These are phyloP conservation scores for Megalops cyprinoides DNA, from an alignment of 2,797 vertebrate species.

Conservation along the genomic window DNA sequence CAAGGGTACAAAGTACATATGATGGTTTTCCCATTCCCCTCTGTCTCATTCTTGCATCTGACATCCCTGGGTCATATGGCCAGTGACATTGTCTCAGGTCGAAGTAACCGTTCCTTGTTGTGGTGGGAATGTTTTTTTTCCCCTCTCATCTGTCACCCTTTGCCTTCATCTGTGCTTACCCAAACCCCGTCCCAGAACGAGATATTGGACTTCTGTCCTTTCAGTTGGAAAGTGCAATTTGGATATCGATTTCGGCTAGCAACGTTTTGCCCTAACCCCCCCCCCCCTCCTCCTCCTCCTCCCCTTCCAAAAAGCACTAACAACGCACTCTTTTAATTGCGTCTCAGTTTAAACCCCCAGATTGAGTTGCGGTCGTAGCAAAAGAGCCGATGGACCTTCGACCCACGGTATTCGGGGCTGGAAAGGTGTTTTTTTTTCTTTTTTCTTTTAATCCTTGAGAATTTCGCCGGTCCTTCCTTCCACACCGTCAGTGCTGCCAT, in stretches of 20 bases:
- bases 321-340: neutral
- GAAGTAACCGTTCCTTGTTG: constrained; percentile 1
- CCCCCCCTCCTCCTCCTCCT: neutral
- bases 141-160: constrained; percentile 50
- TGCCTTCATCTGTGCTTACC: constrained; percentile 48
- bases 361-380: too few species aligned
- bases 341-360: too few species aligned
- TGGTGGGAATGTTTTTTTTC: constrained; percentile 21
- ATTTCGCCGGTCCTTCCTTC: constrained; percentile 76
- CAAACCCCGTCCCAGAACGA: neutral
- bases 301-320: neutral
- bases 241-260: neutral
- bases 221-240: neutral
- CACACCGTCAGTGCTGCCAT: constrained; percentile 60
- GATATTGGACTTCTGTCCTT: neutral
- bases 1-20: constrained; percentile 57
- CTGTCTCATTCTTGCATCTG: constrained; percentile 29
- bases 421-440: constrained; percentile 39
- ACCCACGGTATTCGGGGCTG: constrained; percentile 33
- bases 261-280: neutral
- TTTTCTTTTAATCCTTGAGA: constrained; percentile 62
- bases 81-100: neutral
- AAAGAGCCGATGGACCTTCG: too few species aligned
- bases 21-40: constrained; percentile 39
- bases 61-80: constrained; percentile 3